These are phyloP conservation scores for Microctonus aethiopoides DNA, from an alignment of 2,888 invertebrate genomes.

Conservation along the genomic window DNA sequence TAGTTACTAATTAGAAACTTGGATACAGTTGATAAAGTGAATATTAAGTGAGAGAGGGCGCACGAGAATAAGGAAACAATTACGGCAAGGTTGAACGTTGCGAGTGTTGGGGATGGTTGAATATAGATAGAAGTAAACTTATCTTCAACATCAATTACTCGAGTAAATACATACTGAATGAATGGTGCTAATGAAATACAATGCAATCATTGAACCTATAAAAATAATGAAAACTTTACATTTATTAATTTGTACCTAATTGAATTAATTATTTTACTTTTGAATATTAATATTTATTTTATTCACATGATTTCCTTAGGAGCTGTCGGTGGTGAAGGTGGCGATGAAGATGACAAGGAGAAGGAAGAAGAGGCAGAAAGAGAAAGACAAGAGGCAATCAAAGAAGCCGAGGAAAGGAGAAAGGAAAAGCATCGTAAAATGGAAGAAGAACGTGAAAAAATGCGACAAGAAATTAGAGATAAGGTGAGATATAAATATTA, in stretches of 20 bases:
- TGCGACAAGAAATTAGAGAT: constrained; percentile 99
- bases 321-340: constrained; percentile 89
- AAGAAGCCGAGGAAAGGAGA: constrained; percentile 97
- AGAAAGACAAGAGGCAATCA: constrained; percentile 96
- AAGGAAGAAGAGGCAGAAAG: constrained; percentile 98
- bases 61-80: neutral
- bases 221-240: neutral
- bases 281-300: constrained; percentile 31
- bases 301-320: too few relatives aligned
- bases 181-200: constrained; percentile 23
- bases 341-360: constrained; percentile 95
- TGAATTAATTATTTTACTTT: too few relatives aligned
- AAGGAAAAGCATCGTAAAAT: constrained; percentile 99
- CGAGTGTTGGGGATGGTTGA: neutral
- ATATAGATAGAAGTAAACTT: constrained; percentile 1
- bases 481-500: constrained; percentile 77
- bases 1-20: constrained; percentile 22
- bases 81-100: neutral
- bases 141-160: neutral
- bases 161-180: constrained; percentile 35
- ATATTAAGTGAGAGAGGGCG: neutral
- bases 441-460: constrained; percentile 99
- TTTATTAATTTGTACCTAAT: neutral
- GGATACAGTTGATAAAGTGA: constrained; percentile 1
- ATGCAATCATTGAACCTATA: neutral